These are phyloP conservation scores for Dioctria linearis DNA, from an alignment of 2,888 invertebrate genomes.

Conservation along the genomic window DNA sequence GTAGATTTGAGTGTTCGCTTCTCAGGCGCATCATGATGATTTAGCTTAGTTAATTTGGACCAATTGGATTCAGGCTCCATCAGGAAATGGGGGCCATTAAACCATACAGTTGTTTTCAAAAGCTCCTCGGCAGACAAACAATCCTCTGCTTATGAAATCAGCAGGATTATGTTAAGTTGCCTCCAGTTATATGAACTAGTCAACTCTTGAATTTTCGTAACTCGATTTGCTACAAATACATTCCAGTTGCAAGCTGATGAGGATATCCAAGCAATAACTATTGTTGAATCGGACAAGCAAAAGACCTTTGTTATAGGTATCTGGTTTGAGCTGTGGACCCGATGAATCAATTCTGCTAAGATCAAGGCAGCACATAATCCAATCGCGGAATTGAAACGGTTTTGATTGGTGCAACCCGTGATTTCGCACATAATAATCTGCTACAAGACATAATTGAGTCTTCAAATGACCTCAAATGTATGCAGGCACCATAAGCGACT, in stretches of 20 bases:
- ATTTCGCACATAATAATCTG: neutral
- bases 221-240: neutral
- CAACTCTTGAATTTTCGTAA: neutral
- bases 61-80: too few relatives aligned
- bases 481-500: neutral
- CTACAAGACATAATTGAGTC: neutral
- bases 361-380: neutral
- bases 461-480: neutral
- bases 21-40: too few relatives aligned
- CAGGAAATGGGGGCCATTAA: too few relatives aligned
- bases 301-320: too few relatives aligned
- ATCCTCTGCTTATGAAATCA: neutral
- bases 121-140: too few relatives aligned
- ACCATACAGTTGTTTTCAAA: too few relatives aligned
- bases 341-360: neutral
- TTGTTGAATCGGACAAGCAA: conserved; percentile 7
- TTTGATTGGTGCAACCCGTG: conserved; percentile 1
- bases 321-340: too few relatives aligned
- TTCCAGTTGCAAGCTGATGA: neutral
- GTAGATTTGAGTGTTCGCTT: neutral
- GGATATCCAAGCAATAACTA: neutral
- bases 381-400: neutral
- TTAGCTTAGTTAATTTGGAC: neutral
- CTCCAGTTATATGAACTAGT: neutral
- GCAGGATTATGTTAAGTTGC: neutral